Base-by-base conservation (phyloP, 2,797 vertebrate species). In the Caiman crocodilus region DNA sequence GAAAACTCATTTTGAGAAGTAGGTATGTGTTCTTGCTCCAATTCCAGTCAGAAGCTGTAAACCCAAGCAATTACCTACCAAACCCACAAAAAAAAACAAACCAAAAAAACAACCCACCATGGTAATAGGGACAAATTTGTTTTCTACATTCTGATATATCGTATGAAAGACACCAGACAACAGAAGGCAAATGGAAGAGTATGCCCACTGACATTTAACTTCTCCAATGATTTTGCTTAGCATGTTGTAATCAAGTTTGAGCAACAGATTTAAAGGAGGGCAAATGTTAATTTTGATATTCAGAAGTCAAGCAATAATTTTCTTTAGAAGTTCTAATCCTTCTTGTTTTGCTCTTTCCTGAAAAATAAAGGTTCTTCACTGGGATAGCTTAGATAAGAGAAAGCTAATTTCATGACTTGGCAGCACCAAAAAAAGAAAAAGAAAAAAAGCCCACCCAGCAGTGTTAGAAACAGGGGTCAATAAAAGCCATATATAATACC, bases 161-260 rank as follows among this genome's bases (percentile, higher is more conserved):
- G 9, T 50, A 50, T 50, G 42, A 50, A 11, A 50, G 96, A 98
- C 97, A 98, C 97, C 97, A 97, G 97, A 96, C 88, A 97, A 96
- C 83, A 94, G 96, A 97, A 97, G 93, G 96, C 91, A 97, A 96
- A 98, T 96, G 95, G 94, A 97, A 96, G 94, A 94, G 88, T 96
- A 87, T 90, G 86, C 93, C 85, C 92, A 95, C 90, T 97, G 96
- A 94, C 97, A 91, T 89, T 97, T 96, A 96, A 96, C 84, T 97
- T 94, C 84, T 88, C 94, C 89, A 96, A 84, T 87, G 89, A 91
- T 85, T 93, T 96, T 18, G 88, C 90, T 97, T 97, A 93, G 90
- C 95, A 94, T 94, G 93, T 76, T 94, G 94, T 86, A 97, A 96
- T 96, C 89, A 94, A 87, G 92, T 69, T 95, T n/a, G 67, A 97